phyloP scores from a whole-genome alignment of 2,797 vertebrate genomes.

The Phalloptychus januarius region DNA sequence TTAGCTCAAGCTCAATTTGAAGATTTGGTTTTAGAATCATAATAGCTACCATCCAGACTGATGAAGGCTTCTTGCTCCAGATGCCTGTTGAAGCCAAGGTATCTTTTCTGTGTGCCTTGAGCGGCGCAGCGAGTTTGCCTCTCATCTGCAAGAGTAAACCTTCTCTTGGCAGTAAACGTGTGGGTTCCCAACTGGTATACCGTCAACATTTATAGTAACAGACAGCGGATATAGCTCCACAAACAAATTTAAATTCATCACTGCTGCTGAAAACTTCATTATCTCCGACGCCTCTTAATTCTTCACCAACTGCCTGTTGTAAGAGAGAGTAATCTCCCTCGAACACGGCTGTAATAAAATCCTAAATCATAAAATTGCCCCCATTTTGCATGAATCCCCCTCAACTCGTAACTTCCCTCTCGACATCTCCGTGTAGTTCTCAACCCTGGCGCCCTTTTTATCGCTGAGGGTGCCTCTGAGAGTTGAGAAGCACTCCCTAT shows the following conservation, averaged over 20 bases:
- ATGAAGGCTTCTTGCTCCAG: not conserved
- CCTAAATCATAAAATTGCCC: slow-evolving; percentile 47
- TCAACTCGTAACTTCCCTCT: slow-evolving; percentile 36
- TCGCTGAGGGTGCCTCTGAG: slow-evolving; percentile 32
- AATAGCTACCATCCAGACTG: slow-evolving; percentile 2
- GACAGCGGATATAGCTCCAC: slow-evolving; percentile 59
- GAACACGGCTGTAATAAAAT: slow-evolving; percentile 59
- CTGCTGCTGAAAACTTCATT: slow-evolving; percentile 59
- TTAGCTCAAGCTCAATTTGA: slow-evolving; percentile 3
- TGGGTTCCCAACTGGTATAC: slow-evolving; percentile 21
- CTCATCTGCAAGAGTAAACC: slow-evolving; percentile 42
- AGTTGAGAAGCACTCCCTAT: slow-evolving; percentile 49
- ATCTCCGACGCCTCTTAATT: slow-evolving; percentile 67
- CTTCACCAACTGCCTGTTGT: slow-evolving; percentile 68
- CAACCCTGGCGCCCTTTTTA: slow-evolving; percentile 31
- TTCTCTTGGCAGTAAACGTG: slow-evolving; percentile 32
- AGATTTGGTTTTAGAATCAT: slow-evolving; percentile 21
- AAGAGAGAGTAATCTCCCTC: slow-evolving; percentile 61
- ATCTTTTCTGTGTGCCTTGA: slow-evolving; percentile 23
- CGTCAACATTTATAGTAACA: slow-evolving; percentile 56
- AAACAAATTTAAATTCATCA: slow-evolving; percentile 65
- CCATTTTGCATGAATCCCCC: slow-evolving; percentile 20
- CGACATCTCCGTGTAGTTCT: slow-evolving; percentile 15
- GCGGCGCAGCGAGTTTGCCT: slow-evolving; percentile 27
- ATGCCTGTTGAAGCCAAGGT: slow-evolving; percentile 10